Conservation (phyloP, 2,888 invertebrate species). For the Leptinotarsa juncta region DNA sequence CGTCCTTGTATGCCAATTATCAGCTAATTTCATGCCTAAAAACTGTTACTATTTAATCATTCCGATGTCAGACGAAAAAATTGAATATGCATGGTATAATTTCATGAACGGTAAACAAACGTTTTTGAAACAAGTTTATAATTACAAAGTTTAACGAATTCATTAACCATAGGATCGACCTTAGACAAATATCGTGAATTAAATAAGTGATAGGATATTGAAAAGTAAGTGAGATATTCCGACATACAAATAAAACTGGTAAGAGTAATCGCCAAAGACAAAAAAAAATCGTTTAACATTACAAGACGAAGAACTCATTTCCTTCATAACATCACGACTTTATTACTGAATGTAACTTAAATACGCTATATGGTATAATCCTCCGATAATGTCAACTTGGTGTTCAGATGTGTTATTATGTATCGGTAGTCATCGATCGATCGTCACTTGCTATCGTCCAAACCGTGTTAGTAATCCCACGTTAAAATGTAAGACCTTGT, state of each 20-base stretch:
- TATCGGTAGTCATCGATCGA: no score
- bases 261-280: no score
- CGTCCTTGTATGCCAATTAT: constrained; percentile 28
- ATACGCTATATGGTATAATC: no score
- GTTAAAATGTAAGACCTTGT: no score
- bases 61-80: constrained; percentile 18
- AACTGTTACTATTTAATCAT: constrained; percentile 25
- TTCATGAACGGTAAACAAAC: constrained; percentile 26
- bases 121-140: constrained; percentile 17
- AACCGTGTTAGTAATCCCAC: no score
- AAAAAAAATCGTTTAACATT: not conserved
- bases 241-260: not conserved
- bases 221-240: constrained; percentile 4
- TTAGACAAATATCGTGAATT: constrained; percentile 9
- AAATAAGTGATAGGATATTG: not conserved
- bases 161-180: not conserved
- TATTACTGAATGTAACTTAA: no score
- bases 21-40: constrained; percentile 23
- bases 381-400: no score
- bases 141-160: constrained; percentile 12
- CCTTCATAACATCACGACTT: not conserved
- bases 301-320: not conserved
- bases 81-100: constrained; percentile 25
- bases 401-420: no score
- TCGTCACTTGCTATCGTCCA: no score